A percentile compares a stretch with the other conserved stretches of the same genome.
Evolutionary conservation across 1,140 invertebrate species (phyloP).

Genomic region (Ceratosolen fusciceps): DNA sequence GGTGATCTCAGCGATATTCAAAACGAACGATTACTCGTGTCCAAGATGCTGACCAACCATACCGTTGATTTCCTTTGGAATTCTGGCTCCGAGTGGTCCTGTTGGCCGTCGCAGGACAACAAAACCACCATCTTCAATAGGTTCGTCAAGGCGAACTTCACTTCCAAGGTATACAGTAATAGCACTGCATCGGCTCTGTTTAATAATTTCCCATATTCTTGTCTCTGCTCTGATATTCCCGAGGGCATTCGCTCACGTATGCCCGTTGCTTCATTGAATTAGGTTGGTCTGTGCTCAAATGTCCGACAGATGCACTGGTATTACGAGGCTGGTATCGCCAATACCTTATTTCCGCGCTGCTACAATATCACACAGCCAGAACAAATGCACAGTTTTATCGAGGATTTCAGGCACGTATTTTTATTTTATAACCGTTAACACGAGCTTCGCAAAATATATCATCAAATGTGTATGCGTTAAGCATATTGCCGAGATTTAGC

Average conservation of each 20-base stretch:
- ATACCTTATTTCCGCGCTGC: conserved; percentile 88
- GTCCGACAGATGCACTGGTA: conserved; percentile 92
- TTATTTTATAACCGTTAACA: too few relatives aligned
- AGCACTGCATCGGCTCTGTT: too few relatives aligned
- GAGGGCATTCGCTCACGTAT: background rate
- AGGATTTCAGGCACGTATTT: conserved; percentile 79
- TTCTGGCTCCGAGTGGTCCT: conserved; percentile 84
- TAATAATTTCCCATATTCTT: too few relatives aligned
- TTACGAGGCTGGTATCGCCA: conserved; percentile 84
- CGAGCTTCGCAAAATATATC: too few relatives aligned
- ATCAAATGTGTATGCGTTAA: too few relatives aligned
- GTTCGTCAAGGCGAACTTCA: conserved; percentile 87
- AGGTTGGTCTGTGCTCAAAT: conserved; percentile 82
- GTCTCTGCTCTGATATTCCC: too few relatives aligned
- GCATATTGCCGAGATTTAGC: too few relatives aligned
- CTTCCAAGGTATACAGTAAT: conserved; percentile 82
- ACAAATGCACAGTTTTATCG: conserved; percentile 89
- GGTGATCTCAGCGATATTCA: conserved; percentile 62
- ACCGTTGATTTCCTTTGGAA: conserved; percentile 91
- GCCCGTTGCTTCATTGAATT: background rate
- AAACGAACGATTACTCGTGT: conserved; percentile 64
- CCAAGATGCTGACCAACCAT: conserved; percentile 72
- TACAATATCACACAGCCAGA: conserved; percentile 89
- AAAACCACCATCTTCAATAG: conserved; percentile 80
- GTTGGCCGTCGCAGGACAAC: conserved; percentile 76